Percentiles rank a stretch among this genome's conserved stretches.
These are phyloP conservation scores for Brachyhypopomus gauderio DNA, from an alignment of 2,113 vertebrate genomes.

Conservation along the genomic window DNA sequence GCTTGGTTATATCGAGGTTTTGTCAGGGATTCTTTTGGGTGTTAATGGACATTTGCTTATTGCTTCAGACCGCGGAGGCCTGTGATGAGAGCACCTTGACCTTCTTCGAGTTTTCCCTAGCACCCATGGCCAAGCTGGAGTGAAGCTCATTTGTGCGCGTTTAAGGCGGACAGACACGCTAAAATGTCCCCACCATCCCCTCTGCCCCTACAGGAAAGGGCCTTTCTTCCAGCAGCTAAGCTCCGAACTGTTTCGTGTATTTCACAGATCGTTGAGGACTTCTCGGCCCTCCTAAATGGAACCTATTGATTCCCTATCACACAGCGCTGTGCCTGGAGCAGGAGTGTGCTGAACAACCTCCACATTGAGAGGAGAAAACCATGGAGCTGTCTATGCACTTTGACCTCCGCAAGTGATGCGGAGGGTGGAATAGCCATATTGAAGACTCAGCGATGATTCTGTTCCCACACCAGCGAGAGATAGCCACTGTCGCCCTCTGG, in stretches of 20 bases:
- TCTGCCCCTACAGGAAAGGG: conserved; percentile 19
- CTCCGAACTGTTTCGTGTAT: conserved; percentile 53
- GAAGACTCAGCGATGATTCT: conserved; percentile 68
- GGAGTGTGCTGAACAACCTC: conserved; percentile 62
- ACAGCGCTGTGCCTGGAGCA: conserved; percentile 67
- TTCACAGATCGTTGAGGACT: conserved; percentile 50
- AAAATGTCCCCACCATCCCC: conserved; percentile 15
- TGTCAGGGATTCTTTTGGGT: conserved; percentile 34
- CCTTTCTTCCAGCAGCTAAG: conserved; percentile 49
- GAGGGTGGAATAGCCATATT: conserved; percentile 81
- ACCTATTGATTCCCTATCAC: conserved; percentile 63
- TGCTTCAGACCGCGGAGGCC: conserved; percentile 26
- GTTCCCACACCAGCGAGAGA: conserved; percentile 74
- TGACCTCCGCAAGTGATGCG: conserved; percentile 74
- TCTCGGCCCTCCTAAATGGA: conserved; percentile 54
- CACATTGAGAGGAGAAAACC: conserved; percentile 63
- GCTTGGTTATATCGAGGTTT: conserved; percentile 29
- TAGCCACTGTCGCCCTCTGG: conserved; percentile 56
- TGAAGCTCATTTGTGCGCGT: conserved; percentile 23
- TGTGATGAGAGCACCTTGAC: conserved; percentile 43
- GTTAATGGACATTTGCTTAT: conserved; percentile 1
- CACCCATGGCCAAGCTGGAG: conserved; percentile 21
- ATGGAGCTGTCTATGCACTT: conserved; percentile 80
- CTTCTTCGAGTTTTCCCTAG: conserved; percentile 36
- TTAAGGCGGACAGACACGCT: background rate